Percentiles rank a stretch among this genome's conserved stretches.
Evolutionary conservation across 2,888 invertebrate species (phyloP).

Genomic region (Hirtodrosophila duncani): DNA sequence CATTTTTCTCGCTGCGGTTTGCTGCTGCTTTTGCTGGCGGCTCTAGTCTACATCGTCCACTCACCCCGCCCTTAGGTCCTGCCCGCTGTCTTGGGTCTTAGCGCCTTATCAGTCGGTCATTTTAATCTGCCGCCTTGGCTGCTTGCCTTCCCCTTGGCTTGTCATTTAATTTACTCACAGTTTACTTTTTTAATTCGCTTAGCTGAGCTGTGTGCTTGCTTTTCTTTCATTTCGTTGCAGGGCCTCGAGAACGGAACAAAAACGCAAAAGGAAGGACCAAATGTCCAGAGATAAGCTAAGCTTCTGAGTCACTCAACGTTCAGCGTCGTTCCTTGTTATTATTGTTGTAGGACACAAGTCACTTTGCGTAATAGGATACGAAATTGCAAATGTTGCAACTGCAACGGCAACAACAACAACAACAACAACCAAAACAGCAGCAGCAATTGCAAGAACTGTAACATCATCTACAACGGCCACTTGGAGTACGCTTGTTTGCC

Average conservation of each 20-base stretch:
- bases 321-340: slow-evolving; percentile 1
- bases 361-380: slow-evolving; percentile 68
- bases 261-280: neutral
- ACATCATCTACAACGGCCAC: slow-evolving; percentile 39
- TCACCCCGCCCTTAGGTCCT: slow-evolving; percentile 14
- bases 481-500: slow-evolving; percentile 56
- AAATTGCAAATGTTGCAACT: slow-evolving; percentile 57
- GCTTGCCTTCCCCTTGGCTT: slow-evolving; percentile 14
- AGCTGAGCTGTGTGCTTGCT: slow-evolving; percentile 58
- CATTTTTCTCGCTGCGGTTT: slow-evolving; percentile 59
- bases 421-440: slow-evolving; percentile 2
- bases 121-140: slow-evolving; percentile 7
- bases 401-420: slow-evolving; percentile 5
- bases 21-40: slow-evolving; percentile 9
- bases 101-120: slow-evolving; percentile 29
- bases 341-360: slow-evolving; percentile 45
- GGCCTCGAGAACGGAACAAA: slow-evolving; percentile 52
- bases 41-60: slow-evolving; percentile 2
- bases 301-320: slow-evolving; percentile 49
- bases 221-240: slow-evolving; percentile 41
- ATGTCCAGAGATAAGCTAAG: slow-evolving; percentile 59
- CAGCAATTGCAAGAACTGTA: slow-evolving; percentile 26
- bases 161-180: slow-evolving; percentile 65
- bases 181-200: slow-evolving; percentile 71
- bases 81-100: slow-evolving; percentile 23